Percentiles rank a stretch among this genome's conserved stretches.
phyloP scores from a whole-genome alignment of 2,113 vertebrate genomes.

The Alosa alosa region DNA sequence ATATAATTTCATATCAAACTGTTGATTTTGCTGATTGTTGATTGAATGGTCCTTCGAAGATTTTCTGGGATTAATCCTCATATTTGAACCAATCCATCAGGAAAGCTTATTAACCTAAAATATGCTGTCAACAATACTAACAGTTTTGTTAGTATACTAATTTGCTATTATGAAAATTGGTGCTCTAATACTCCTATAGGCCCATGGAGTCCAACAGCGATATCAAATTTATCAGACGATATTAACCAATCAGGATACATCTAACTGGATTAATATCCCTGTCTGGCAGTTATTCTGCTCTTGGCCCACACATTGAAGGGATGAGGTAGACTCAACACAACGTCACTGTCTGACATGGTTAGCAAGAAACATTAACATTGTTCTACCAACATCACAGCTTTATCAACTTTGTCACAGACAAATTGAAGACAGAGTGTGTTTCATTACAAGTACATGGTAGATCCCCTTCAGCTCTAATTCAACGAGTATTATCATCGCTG shows the following conservation, averaged over 20 bases:
- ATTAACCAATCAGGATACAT: background rate
- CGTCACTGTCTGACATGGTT: background rate
- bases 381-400: background rate
- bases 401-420: background rate
- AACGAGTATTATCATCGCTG: background rate
- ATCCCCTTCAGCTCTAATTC: background rate
- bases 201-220: too few species aligned
- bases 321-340: background rate
- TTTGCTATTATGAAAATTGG: background rate
- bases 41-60: background rate
- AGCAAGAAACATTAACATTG: background rate
- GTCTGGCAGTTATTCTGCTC: background rate
- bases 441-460: background rate
- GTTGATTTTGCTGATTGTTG: background rate
- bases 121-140: background rate
- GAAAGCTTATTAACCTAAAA: background rate
- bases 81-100: background rate
- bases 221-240: background rate
- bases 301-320: background rate
- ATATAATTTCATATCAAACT: background rate
- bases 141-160: too few species aligned
- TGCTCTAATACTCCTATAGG: background rate
- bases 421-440: background rate
- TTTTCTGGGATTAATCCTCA: background rate
- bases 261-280: background rate